phyloP scores from a whole-genome alignment of 2,113 vertebrate species.

The Rhagologus leucostigma region DNA sequence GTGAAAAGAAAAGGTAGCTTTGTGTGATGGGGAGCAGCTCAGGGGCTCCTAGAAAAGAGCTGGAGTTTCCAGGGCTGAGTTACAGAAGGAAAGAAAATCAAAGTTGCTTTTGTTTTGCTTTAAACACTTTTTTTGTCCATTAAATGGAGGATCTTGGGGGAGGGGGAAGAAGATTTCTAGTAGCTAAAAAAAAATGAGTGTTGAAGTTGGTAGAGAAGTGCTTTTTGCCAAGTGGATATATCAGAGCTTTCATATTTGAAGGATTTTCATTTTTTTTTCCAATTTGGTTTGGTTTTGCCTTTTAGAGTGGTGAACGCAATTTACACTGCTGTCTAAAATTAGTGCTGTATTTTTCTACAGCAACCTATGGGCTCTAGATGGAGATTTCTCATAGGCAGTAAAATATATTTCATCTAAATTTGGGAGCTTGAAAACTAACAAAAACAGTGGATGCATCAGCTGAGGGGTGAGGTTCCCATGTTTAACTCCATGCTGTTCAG shows the following conservation, averaged over 20 bases:
- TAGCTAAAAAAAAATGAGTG: background rate
- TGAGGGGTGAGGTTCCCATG: background rate
- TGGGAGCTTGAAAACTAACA: background rate
- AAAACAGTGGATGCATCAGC: background rate
- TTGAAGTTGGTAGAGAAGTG: background rate
- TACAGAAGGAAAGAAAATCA: background rate
- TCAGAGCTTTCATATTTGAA: background rate
- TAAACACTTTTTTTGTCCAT: background rate
- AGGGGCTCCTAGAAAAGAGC: background rate
- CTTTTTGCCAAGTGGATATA: background rate
- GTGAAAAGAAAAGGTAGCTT: constrained; percentile 25
- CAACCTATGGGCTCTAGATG: background rate
- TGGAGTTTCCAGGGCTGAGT: constrained; percentile 16
- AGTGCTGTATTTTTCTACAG: background rate
- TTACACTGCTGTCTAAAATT: background rate
- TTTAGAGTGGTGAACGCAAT: background rate
- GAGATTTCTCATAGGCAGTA: background rate
- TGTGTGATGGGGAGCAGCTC: background rate
- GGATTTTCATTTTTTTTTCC: background rate
- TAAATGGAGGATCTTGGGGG: background rate
- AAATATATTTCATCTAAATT: background rate
- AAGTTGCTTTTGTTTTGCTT: constrained; percentile 34
- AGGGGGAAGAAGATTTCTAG: background rate
- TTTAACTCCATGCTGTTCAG: background rate
- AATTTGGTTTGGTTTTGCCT: background rate